phyloP scores from a whole-genome alignment of 2,888 invertebrate species.

The Ornithoptera priamus region DNA sequence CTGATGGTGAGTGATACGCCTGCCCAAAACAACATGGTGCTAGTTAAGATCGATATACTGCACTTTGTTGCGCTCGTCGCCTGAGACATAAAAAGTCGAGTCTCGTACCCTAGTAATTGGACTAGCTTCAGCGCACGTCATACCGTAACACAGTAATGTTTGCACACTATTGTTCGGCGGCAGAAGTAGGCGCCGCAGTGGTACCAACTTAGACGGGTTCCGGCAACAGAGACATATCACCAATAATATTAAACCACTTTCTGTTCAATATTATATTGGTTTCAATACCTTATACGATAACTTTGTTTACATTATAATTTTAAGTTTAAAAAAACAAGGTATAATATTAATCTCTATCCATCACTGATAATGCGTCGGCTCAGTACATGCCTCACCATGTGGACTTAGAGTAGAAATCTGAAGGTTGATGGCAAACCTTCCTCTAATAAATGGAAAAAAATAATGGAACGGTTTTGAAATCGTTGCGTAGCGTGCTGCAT shows the following conservation, averaged over 20 bases:
- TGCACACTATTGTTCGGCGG: too few species aligned
- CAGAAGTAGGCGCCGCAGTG: too few species aligned
- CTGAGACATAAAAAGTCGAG: too few species aligned
- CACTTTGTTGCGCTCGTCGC: too few species aligned
- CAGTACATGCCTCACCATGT: conserved; percentile 4
- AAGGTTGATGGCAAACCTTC: conserved; percentile 25
- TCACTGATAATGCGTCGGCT: conserved; percentile 30
- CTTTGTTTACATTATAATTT: not conserved
- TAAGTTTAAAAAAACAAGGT: conserved; percentile 13
- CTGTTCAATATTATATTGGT: not conserved
- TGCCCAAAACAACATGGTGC: too few species aligned
- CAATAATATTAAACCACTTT: not conserved
- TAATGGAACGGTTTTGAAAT: conserved; percentile 21
- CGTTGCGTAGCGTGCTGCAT: conserved; percentile 14
- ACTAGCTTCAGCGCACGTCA: too few species aligned
- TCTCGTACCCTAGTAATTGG: too few species aligned
- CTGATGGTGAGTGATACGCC: too few species aligned
- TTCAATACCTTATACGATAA: not conserved
- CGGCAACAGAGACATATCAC: too few species aligned
- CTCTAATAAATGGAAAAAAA: conserved; percentile 21
- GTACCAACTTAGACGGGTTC: too few species aligned
- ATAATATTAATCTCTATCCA: conserved; percentile 25
- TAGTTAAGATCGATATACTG: too few species aligned
- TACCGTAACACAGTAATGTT: too few species aligned
- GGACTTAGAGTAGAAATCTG: conserved; percentile 17